These are phyloP conservation scores for Steatocranus sp. DNA, from an alignment of 2,797 vertebrate genomes.

Conservation along the genomic window DNA sequence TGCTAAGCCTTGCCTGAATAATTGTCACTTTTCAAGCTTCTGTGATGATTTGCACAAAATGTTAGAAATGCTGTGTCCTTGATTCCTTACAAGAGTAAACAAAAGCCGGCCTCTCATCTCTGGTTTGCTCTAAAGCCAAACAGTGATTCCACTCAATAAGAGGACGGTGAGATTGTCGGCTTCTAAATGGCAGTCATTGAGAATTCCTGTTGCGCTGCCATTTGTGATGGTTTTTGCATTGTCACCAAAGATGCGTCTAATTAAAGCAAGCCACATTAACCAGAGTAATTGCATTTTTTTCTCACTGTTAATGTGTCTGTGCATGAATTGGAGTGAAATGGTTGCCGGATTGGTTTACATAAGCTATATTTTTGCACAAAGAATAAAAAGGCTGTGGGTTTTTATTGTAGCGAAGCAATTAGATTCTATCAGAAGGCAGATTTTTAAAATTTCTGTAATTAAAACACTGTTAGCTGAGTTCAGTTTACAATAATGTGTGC, in stretches of 20 bases:
- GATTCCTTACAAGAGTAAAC: neutral
- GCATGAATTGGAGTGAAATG: conserved; percentile 34
- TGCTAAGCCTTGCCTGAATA: neutral
- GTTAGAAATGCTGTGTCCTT: neutral
- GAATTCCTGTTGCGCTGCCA: neutral
- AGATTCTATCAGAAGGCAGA: neutral
- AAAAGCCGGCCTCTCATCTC: neutral
- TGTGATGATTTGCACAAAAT: neutral
- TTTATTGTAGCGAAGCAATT: neutral
- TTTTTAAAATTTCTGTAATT: neutral
- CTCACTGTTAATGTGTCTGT: conserved; percentile 28
- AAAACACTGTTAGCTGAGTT: neutral
- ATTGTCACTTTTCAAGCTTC: neutral
- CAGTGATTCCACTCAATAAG: conserved; percentile 6
- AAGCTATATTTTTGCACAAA: neutral
- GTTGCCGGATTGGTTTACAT: conserved; percentile 17
- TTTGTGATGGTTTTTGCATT: neutral
- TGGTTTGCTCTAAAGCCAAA: neutral
- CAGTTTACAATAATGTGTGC: neutral
- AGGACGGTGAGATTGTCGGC: neutral
- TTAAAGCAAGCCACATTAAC: conserved; percentile 18
- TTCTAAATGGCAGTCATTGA: conserved; percentile 2
- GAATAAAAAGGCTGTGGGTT: neutral
- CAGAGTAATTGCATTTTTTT: conserved; percentile 18
- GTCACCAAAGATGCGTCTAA: conserved; percentile 27